These are phyloP conservation scores for Cherax quadricarinatus DNA, from an alignment of 1,140 invertebrate species.

Conservation along the genomic window DNA sequence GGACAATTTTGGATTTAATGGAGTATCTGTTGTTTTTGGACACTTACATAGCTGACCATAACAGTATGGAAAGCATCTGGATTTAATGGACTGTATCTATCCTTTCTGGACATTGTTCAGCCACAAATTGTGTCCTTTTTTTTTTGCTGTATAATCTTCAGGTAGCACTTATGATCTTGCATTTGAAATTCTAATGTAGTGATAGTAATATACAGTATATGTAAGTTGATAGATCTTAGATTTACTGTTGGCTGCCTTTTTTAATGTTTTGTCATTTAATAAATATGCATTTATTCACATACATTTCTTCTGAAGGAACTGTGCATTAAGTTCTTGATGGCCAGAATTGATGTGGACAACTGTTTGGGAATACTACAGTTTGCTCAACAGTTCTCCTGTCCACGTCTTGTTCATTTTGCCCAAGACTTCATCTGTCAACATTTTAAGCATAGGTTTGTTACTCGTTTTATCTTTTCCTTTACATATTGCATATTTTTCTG, in stretches of 20 bases:
- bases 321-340: constrained; percentile 54
- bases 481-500: too few species aligned
- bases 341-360: constrained; percentile 55
- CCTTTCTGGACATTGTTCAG: too few species aligned
- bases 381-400: constrained; percentile 59
- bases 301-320: constrained; percentile 21
- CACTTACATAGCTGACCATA: too few species aligned
- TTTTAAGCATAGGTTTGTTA: constrained; percentile 54
- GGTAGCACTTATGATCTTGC: too few species aligned
- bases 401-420: constrained; percentile 54
- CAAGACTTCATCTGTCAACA: constrained; percentile 57
- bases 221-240: not conserved
- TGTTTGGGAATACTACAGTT: constrained; percentile 60
- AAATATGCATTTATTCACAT: not conserved
- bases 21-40: too few species aligned
- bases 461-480: not conserved
- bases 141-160: too few species aligned
- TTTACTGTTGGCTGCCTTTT: not conserved
- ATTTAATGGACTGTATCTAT: too few species aligned
- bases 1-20: too few species aligned
- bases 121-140: too few species aligned
- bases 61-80: too few species aligned
- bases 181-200: too few species aligned
- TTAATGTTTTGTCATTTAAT: not conserved
- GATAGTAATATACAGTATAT: too few species aligned